Conservation (phyloP, 2,888 invertebrate genomes). For the Lasioglossum malachurum region DNA sequence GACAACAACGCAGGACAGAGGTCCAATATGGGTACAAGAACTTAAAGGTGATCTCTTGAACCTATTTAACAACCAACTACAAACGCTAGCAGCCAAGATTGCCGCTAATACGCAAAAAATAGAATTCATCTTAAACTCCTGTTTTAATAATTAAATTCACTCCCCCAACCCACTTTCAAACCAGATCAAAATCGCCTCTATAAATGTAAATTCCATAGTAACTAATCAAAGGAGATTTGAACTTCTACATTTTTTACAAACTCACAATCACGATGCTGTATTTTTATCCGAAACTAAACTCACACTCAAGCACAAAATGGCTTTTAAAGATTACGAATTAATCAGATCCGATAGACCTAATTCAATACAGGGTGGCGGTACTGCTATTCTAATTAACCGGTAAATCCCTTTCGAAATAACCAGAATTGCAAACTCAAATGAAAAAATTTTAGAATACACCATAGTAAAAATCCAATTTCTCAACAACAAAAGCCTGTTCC, state of each 20-base stretch:
- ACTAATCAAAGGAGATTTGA: not conserved
- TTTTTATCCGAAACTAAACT: not conserved
- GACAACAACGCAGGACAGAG: not conserved
- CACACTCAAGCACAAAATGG: not conserved
- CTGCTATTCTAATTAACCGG: not conserved
- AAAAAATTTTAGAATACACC: no score
- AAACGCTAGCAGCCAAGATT: not conserved
- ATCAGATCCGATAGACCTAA: slow-evolving; percentile 3
- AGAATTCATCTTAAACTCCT: not conserved
- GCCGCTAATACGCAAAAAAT: not conserved
- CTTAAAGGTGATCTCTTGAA: not conserved
- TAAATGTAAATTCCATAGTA: not conserved
- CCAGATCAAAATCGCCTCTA: no score
- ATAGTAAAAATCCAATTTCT: no score
- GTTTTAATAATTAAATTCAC: no score
- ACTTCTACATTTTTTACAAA: not conserved
- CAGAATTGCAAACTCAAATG: no score
- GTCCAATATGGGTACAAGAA: no score
- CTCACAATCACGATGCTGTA: not conserved
- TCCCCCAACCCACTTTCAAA: no score
- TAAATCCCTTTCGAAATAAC: not conserved
- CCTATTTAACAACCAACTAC: not conserved
- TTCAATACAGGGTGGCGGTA: slow-evolving; percentile 1
- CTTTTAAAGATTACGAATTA: not conserved
- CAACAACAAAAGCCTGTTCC: no score